Evolutionary conservation across 2,888 invertebrate species (phyloP).

Genomic region (Campoletis raptor): DNA sequence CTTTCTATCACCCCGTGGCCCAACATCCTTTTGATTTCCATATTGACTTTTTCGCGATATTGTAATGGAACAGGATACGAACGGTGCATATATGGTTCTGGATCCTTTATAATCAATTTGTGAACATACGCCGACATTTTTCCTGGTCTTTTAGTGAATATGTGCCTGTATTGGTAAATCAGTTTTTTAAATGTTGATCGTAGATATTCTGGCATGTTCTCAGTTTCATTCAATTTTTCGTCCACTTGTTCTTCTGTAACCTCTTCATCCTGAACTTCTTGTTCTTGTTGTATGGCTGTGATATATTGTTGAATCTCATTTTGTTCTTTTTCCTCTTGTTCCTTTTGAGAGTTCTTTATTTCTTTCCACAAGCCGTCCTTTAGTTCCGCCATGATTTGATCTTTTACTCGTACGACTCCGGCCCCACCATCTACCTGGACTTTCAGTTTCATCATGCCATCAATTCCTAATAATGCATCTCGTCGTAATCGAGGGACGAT

Average conservation of each 20-base stretch:
- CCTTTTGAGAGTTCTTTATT: no score
- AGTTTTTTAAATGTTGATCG: background rate
- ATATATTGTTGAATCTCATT: no score
- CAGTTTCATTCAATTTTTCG: background rate
- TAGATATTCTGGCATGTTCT: background rate
- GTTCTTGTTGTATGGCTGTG: no score
- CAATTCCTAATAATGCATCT: background rate
- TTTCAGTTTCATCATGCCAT: no score
- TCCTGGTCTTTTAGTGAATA: constrained; percentile 2
- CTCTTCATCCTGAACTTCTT: background rate
- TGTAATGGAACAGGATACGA: constrained; percentile 31
- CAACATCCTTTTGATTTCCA: constrained; percentile 13
- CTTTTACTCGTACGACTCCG: no score
- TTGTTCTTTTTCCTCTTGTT: no score
- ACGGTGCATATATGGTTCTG: background rate
- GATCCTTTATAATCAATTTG: background rate
- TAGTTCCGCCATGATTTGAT: no score
- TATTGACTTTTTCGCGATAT: background rate
- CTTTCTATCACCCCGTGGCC: background rate
- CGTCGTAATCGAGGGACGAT: no score
- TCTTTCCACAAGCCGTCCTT: no score
- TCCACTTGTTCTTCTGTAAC: background rate
- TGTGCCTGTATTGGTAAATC: background rate
- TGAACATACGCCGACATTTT: background rate
- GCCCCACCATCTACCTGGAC: no score